Conservation (phyloP, 1,140 invertebrate genomes). For the Panulirus ornatus region DNA sequence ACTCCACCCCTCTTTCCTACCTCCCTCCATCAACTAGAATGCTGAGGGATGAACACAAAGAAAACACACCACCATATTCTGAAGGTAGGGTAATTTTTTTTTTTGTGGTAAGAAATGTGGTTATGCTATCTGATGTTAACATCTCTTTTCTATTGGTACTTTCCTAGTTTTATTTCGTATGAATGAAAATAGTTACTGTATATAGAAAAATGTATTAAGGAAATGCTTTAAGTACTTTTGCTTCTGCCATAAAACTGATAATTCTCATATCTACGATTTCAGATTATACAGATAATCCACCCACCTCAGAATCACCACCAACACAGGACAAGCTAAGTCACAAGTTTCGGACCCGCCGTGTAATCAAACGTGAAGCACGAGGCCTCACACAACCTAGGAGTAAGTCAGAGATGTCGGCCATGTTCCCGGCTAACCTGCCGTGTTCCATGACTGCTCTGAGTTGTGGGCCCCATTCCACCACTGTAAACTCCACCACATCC, state of each 20-base stretch:
- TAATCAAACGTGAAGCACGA: conserved; percentile 72
- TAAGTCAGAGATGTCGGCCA: conserved; percentile 66
- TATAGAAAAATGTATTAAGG: too few relatives aligned
- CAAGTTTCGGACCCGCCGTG: conserved; percentile 72
- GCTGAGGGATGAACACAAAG: conserved; percentile 73
- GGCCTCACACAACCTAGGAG: conserved; percentile 74
- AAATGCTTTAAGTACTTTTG: too few relatives aligned
- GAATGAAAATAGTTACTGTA: neutral
- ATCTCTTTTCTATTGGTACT: neutral
- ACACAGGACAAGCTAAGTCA: conserved; percentile 74
- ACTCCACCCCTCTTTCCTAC: conserved; percentile 58
- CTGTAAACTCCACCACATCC: conserved; percentile 7
- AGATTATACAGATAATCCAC: conserved; percentile 74
- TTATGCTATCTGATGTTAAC: neutral
- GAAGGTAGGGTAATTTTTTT: conserved; percentile 44
- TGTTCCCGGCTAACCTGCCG: conserved; percentile 49
- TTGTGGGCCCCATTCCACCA: conserved; percentile 25
- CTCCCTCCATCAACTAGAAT: conserved; percentile 67
- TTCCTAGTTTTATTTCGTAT: neutral
- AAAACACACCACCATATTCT: conserved; percentile 74
- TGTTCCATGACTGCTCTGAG: conserved; percentile 49
- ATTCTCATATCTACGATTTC: neutral
- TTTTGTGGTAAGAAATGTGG: conserved; percentile 14
- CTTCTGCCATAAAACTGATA: too few relatives aligned
- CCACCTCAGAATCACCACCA: conserved; percentile 73